A percentile compares a stretch with the other conserved stretches of the same genome.
These are phyloP conservation scores for Microcaecilia unicolor DNA, from an alignment of 2,797 vertebrate species.

Conservation along the genomic window DNA sequence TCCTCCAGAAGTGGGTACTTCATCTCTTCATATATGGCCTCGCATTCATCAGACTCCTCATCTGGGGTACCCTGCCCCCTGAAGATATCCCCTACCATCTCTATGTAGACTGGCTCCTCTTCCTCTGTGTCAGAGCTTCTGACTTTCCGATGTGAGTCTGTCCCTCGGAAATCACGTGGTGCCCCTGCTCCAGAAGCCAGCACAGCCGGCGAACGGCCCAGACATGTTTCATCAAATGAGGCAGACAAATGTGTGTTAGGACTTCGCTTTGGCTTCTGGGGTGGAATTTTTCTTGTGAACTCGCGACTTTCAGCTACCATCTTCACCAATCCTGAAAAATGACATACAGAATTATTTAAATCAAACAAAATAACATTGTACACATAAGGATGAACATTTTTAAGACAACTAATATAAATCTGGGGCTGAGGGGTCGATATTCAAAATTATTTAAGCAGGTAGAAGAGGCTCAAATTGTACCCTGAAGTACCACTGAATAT, in stretches of 20 bases:
- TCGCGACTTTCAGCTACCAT: slow-evolving; percentile 58
- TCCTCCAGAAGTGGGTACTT: slow-evolving; percentile 76
- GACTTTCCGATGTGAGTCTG: slow-evolving; percentile 10
- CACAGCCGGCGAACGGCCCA: slow-evolving; percentile 52
- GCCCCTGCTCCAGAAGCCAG: slow-evolving; percentile 1
- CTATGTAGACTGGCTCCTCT: slow-evolving; percentile 86
- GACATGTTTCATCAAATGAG: slow-evolving; percentile 37
- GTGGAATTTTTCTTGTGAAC: slow-evolving; percentile 66
- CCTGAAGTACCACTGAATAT: no score
- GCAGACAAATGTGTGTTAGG: slow-evolving; percentile 80
- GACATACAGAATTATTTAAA: no score
- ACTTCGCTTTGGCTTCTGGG: slow-evolving; percentile 79
- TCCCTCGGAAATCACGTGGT: slow-evolving; percentile 38
- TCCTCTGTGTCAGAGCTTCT: slow-evolving; percentile 43
- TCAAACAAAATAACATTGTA: no score
- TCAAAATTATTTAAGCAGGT: no score
- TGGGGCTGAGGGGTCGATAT: no score
- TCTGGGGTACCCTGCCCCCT: slow-evolving; percentile 61
- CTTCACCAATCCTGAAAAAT: slow-evolving; percentile 64
- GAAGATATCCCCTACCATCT: slow-evolving; percentile 87
- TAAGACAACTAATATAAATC: no score
- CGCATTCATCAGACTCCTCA: slow-evolving; percentile 83
- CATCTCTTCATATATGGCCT: slow-evolving; percentile 93
- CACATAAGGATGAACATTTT: no score
- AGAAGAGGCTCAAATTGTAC: no score